Evolutionary conservation across 2,797 vertebrate genomes (phyloP).

Genomic region (Hoplostethus mediterraneus): DNA sequence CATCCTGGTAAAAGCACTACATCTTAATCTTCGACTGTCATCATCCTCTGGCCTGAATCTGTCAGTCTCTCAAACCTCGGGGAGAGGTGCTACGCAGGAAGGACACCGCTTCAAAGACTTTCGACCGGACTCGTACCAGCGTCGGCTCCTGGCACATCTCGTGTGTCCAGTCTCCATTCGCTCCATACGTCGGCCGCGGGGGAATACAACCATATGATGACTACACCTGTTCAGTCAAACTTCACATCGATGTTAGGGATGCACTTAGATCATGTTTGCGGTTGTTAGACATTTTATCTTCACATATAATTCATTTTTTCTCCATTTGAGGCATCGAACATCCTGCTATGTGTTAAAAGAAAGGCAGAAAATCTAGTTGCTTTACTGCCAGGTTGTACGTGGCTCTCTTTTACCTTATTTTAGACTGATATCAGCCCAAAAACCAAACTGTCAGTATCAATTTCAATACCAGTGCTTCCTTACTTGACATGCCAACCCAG

Average conservation of each 20-base stretch:
- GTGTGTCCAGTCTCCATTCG: constrained; percentile 15
- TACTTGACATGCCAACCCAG: background rate
- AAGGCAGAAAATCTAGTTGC: no score
- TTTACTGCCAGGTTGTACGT: no score
- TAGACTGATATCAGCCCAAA: no score
- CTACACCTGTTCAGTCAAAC: background rate
- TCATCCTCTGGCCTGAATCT: constrained; percentile 75
- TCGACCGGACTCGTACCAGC: constrained; percentile 6
- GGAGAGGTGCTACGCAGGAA: constrained; percentile 68
- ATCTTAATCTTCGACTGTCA: constrained; percentile 80
- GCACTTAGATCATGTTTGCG: constrained; percentile 12
- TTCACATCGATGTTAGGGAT: constrained; percentile 28
- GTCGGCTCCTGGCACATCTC: background rate
- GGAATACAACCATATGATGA: background rate
- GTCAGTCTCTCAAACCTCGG: constrained; percentile 72
- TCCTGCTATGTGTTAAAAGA: no score
- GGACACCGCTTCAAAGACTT: constrained; percentile 72
- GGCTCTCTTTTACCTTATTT: background rate
- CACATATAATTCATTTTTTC: no score
- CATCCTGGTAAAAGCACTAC: constrained; percentile 71
- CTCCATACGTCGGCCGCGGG: constrained; percentile 1
- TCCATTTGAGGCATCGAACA: no score
- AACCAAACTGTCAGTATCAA: background rate
- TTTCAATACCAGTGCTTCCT: background rate
- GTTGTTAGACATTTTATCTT: background rate